phyloP scores from a whole-genome alignment of 2,113 vertebrate species.

The Chauna torquata region DNA sequence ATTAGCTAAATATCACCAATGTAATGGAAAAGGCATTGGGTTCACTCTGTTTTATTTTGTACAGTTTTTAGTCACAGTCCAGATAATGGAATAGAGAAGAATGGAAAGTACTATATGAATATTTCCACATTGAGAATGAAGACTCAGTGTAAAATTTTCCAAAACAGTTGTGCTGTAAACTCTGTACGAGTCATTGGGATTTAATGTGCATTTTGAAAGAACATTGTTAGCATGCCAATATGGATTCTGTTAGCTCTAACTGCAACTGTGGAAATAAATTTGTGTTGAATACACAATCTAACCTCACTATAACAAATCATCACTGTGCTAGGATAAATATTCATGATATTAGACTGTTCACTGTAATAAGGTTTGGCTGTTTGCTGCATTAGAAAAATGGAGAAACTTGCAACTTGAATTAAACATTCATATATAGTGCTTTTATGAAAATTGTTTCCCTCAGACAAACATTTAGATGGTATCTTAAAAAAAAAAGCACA shows the following conservation, averaged over 20 bases:
- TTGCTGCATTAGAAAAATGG: slow-evolving; percentile 3
- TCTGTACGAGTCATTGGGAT: neutral
- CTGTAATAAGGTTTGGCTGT: neutral
- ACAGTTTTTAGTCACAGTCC: neutral
- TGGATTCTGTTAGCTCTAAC: neutral
- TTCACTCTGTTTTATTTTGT: slow-evolving; percentile 16
- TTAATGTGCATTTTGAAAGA: neutral
- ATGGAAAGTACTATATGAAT: neutral
- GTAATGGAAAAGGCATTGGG: slow-evolving; percentile 31
- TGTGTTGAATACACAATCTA: neutral
- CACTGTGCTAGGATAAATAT: slow-evolving; percentile 27
- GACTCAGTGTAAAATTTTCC: neutral
- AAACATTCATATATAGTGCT: neutral
- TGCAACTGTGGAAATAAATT: neutral
- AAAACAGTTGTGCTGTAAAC: neutral
- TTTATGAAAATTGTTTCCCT: neutral
- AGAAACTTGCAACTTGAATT: neutral
- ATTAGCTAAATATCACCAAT: slow-evolving; percentile 30
- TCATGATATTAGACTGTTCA: slow-evolving; percentile 12
- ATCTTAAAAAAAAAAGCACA: neutral
- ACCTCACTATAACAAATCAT: slow-evolving; percentile 34
- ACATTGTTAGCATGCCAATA: neutral
- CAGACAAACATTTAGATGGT: slow-evolving; percentile 15
- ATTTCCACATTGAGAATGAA: neutral
- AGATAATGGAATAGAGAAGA: neutral